These are phyloP conservation scores for Philereme vetulata DNA, from an alignment of 2,888 invertebrate genomes.

Conservation along the genomic window DNA sequence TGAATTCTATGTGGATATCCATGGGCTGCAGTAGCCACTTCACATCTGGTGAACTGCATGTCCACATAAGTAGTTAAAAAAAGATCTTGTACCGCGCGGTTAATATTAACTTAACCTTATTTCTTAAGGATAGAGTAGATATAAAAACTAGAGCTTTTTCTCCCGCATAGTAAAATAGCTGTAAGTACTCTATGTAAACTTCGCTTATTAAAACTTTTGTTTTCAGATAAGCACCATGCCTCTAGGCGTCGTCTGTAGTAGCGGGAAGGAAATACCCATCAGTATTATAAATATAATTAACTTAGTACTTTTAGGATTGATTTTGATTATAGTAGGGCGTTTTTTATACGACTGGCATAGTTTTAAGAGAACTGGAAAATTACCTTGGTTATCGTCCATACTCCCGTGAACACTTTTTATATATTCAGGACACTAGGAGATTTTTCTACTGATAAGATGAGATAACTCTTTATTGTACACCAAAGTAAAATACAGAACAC, in stretches of 20 bases:
- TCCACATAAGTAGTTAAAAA: too few relatives aligned
- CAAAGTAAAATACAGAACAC: too few relatives aligned
- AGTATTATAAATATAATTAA: conserved; percentile 90
- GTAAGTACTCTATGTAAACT: neutral
- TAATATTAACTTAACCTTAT: too few relatives aligned
- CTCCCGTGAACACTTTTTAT: conserved; percentile 79
- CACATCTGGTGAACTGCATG: too few relatives aligned
- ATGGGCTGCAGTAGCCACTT: too few relatives aligned
- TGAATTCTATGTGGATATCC: too few relatives aligned
- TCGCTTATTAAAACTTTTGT: conserved; percentile 23
- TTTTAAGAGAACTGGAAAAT: conserved; percentile 90
- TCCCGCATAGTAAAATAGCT: neutral
- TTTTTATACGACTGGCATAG: conserved; percentile 92
- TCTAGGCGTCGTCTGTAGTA: conserved; percentile 87
- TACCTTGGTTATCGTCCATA: conserved; percentile 93
- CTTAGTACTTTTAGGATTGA: conserved; percentile 86
- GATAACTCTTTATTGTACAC: too few relatives aligned
- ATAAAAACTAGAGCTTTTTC: neutral
- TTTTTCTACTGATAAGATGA: too few relatives aligned
- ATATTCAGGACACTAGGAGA: too few relatives aligned
- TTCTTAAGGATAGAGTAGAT: too few relatives aligned
- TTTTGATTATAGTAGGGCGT: conserved; percentile 88
- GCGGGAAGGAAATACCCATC: conserved; percentile 75
- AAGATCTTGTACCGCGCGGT: too few relatives aligned
- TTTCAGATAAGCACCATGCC: conserved; percentile 88